phyloP scores from a whole-genome alignment of 2,113 vertebrate species.

The Corythoichthys haematopterus region DNA sequence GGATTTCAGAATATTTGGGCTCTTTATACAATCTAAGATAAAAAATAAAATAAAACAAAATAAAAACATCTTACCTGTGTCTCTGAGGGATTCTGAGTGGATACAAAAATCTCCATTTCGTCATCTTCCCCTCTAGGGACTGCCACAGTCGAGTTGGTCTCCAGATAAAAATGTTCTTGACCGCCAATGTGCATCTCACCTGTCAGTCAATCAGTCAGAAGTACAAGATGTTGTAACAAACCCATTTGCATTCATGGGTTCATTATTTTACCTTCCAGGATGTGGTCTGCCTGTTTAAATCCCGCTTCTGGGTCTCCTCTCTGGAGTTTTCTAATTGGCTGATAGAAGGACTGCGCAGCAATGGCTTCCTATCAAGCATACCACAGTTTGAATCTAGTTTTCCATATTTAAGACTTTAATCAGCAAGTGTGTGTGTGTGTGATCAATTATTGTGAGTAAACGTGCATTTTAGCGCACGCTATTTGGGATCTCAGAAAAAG shows the following conservation, averaged over 20 bases:
- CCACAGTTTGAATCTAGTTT: neutral
- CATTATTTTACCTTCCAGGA: conserved; percentile 78
- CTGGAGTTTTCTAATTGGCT: conserved; percentile 76
- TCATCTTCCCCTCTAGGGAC: conserved; percentile 86
- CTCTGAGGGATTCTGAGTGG: conserved; percentile 78
- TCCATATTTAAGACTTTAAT: neutral
- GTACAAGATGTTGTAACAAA: neutral
- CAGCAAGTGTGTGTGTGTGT: no score
- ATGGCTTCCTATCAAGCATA: conserved; percentile 83
- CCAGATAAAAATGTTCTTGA: conserved; percentile 97
- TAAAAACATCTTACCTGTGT: conserved; percentile 19
- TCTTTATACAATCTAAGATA: no score
- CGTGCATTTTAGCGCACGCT: neutral
- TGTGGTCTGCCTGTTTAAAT: conserved; percentile 85
- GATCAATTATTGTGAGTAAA: neutral
- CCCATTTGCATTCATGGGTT: neutral
- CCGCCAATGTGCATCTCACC: conserved; percentile 89
- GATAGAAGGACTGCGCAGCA: conserved; percentile 81
- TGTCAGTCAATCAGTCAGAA: conserved; percentile 39
- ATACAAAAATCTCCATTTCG: conserved; percentile 90
- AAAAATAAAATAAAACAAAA: no score
- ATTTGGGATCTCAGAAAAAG: neutral
- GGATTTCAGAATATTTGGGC: no score
- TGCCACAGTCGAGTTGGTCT: conserved; percentile 86
- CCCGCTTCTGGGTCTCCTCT: conserved; percentile 82